Evolutionary conservation across 2,113 vertebrate species (phyloP), one percentile per base, ranked within the genome.

Genomic region (Pseudopipra pipra): DNA sequence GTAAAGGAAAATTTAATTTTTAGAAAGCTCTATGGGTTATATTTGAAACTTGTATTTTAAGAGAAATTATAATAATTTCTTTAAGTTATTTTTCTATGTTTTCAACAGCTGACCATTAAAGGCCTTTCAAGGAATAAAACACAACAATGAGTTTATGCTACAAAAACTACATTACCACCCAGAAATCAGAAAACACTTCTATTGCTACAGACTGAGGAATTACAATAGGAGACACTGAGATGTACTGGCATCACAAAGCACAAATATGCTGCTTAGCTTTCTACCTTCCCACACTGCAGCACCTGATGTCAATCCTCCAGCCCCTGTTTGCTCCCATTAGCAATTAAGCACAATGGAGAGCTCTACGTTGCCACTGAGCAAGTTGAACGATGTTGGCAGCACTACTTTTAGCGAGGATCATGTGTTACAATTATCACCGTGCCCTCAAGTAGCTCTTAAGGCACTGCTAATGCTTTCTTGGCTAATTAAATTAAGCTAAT

Each of bases 301-400:
- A 37, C 39, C 77, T 33, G 2, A 14, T 8, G 76, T 76, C 87
- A 55, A 46, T 59, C 44, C 67, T 9, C 71, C 21, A 73, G 75
- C 23, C 90, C 8, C 7, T 15, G 51, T 39, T 11, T 47, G 71
- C 67, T 95, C 83, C 95, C 61, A 62, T 56, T 22, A 68, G 87
- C 81, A 85, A 73, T 96, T 91, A 96, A 97, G 94, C 6, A 97
- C 94, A 97, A 95, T 88, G 97, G 96, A 96, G 96, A 96, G 96
- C 96, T 95, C 94, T 96, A 20, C 54, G 74, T 8, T 68, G 71
- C 73, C 63, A 43, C 55, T 2, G 9, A 9, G 5, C 24, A 35
- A 41, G 77, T 24, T 37, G 72, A 80, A 75, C 5, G 20, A 62
- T 11, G 74, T 28, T 41, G 88, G 87, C 92, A 94, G 88, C 4